Evolutionary conservation across 2,113 vertebrate genomes (phyloP).

Genomic region (Campylomormyrus numenius): DNA sequence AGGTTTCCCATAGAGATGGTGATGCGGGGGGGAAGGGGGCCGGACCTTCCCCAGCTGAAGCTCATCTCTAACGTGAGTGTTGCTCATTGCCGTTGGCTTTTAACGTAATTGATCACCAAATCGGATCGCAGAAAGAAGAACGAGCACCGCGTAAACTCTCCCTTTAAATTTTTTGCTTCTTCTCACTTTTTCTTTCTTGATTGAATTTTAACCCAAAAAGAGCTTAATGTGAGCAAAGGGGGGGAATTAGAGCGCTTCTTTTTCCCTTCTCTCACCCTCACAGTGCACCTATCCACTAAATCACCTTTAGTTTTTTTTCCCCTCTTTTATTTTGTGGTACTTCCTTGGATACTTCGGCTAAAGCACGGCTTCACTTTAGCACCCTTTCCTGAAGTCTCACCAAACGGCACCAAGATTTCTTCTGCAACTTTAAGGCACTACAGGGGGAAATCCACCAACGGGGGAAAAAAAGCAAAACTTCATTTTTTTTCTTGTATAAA

Average conservation of each 20-base stretch:
- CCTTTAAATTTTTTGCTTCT: conserved; percentile 33
- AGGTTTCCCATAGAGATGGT: conserved; percentile 31
- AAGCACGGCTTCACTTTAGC: conserved; percentile 46
- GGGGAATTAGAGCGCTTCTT: conserved; percentile 33
- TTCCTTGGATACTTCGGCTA: conserved; percentile 42
- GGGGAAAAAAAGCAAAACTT: conserved; percentile 30
- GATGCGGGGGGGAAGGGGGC: conserved; percentile 35
- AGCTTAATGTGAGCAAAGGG: conserved; percentile 43
- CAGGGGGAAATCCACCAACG: conserved; percentile 40
- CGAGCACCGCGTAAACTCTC: conserved; percentile 26
- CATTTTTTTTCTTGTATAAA: conserved; percentile 35
- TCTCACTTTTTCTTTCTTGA: conserved; percentile 34
- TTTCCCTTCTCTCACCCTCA: conserved; percentile 48
- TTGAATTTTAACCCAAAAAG: conserved; percentile 35
- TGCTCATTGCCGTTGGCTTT: conserved; percentile 28
- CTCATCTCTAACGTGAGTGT: conserved; percentile 35
- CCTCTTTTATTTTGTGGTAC: conserved; percentile 30
- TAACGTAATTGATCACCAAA: conserved; percentile 46
- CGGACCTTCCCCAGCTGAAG: conserved; percentile 41
- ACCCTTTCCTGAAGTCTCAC: conserved; percentile 42
- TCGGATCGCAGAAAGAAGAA: conserved; percentile 37
- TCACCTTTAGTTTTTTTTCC: conserved; percentile 40
- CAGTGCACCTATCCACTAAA: conserved; percentile 45
- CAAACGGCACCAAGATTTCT: conserved; percentile 45
- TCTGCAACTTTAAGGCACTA: conserved; percentile 45